Evolutionary conservation across 1,140 invertebrate species (phyloP).

Genomic region (Heterodera schachtii): DNA sequence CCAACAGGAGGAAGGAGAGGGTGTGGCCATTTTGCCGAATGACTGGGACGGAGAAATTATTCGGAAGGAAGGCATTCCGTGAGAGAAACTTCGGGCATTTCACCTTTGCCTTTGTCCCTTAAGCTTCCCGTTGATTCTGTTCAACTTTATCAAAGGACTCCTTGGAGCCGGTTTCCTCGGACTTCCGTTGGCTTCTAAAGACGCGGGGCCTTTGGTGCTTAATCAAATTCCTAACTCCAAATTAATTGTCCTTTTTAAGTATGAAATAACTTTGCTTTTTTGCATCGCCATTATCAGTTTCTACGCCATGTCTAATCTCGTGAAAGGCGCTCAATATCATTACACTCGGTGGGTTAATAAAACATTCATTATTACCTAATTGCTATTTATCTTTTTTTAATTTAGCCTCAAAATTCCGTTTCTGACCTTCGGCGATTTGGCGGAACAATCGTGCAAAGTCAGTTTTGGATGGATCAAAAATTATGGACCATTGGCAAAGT

Average conservation of each 20-base stretch:
- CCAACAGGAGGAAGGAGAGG: not conserved
- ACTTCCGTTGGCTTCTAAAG: constrained; percentile 57
- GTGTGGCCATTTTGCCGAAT: not conserved
- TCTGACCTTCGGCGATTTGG: constrained; percentile 58
- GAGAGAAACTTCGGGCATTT: not conserved
- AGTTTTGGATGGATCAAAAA: constrained; percentile 46
- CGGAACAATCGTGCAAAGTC: constrained; percentile 48
- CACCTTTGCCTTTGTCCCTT: not conserved
- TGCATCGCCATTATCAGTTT: constrained; percentile 54
- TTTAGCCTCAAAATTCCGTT: constrained; percentile 33
- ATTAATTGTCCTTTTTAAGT: too few relatives aligned
- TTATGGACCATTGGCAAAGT: constrained; percentile 37
- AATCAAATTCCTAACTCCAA: not conserved
- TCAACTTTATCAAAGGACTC: constrained; percentile 55
- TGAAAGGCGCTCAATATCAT: constrained; percentile 58
- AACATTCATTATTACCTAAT: not conserved
- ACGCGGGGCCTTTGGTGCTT: constrained; percentile 53
- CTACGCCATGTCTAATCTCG: constrained; percentile 58
- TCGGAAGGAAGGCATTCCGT: constrained; percentile 6
- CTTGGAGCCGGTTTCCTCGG: constrained; percentile 57
- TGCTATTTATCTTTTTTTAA: not conserved
- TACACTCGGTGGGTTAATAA: constrained; percentile 38
- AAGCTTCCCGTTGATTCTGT: constrained; percentile 30
- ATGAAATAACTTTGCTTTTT: constrained; percentile 42
- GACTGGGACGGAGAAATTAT: not conserved